phyloP scores from a whole-genome alignment of 2,888 invertebrate genomes.

The Cataglyphis altisquamis region DNA sequence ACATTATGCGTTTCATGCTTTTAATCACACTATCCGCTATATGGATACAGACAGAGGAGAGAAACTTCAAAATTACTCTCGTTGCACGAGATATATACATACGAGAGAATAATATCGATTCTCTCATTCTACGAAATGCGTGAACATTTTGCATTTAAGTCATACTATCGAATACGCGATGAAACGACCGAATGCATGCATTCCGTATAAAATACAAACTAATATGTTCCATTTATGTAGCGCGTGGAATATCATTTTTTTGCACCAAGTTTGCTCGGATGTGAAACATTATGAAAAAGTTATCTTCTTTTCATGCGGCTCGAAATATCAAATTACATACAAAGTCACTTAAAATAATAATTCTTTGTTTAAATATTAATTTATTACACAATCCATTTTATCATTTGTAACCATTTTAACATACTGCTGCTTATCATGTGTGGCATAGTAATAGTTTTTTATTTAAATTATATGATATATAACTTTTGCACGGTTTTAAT shows the following conservation, averaged over 20 bases:
- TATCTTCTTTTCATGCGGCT: not conserved
- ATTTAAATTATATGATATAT: not conserved
- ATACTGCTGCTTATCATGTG: not conserved
- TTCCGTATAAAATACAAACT: conserved; percentile 16
- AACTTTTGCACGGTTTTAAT: not conserved
- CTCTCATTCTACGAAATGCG: not conserved
- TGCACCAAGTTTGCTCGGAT: not conserved
- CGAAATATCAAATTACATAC: not conserved
- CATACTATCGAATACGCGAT: not conserved
- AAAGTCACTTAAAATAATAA: not conserved
- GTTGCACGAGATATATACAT: not conserved
- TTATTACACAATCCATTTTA: not conserved
- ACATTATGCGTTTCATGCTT: not conserved
- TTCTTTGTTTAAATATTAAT: not conserved
- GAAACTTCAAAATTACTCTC: conserved; percentile 39
- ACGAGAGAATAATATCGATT: not conserved
- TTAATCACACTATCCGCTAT: not conserved
- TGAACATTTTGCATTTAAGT: conserved; percentile 2
- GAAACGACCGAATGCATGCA: not conserved
- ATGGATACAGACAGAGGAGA: not conserved
- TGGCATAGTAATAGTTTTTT: not conserved
- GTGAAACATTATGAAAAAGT: not conserved
- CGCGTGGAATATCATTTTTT: not conserved
- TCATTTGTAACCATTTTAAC: not conserved
- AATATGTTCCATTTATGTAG: not conserved